Evolutionary conservation across 2,113 vertebrate species (phyloP).

Genomic region (Mandrillus leucophaeus): DNA sequence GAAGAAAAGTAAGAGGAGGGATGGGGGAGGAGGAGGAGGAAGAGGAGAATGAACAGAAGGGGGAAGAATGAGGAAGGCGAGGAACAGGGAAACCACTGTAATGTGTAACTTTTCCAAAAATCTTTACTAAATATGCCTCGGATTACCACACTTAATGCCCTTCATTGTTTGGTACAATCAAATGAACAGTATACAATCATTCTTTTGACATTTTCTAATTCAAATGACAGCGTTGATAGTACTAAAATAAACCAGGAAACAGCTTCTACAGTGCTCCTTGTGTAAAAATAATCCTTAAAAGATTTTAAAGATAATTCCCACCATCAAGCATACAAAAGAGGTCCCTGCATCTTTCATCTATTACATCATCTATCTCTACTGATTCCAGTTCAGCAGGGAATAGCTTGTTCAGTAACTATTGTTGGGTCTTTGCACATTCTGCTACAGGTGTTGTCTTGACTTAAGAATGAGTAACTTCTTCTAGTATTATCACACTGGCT

Average conservation of each 20-base stretch:
- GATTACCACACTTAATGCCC: not conserved
- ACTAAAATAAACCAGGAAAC: not conserved
- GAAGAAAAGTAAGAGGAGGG: not conserved
- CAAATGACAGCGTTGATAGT: not conserved
- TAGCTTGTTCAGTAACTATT: not conserved
- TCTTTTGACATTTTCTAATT: constrained; percentile 9
- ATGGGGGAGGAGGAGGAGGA: not conserved
- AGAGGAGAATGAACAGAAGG: not conserved
- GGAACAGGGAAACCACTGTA: not conserved
- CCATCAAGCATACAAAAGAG: not conserved
- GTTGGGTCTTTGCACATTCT: not conserved
- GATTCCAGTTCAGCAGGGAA: not conserved
- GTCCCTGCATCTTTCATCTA: not conserved
- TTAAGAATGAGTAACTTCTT: not conserved
- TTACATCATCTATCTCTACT: not conserved
- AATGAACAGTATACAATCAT: not conserved
- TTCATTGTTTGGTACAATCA: not conserved
- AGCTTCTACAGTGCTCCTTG: not conserved
- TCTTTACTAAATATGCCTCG: not conserved
- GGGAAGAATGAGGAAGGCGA: not conserved
- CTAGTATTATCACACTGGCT: not conserved
- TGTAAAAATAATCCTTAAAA: not conserved
- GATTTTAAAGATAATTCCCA: not conserved
- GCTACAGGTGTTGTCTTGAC: not conserved
- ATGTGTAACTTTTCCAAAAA: not conserved